These are phyloP conservation scores for Arion vulgaris DNA, from an alignment of 1,140 invertebrate genomes.

Conservation along the genomic window DNA sequence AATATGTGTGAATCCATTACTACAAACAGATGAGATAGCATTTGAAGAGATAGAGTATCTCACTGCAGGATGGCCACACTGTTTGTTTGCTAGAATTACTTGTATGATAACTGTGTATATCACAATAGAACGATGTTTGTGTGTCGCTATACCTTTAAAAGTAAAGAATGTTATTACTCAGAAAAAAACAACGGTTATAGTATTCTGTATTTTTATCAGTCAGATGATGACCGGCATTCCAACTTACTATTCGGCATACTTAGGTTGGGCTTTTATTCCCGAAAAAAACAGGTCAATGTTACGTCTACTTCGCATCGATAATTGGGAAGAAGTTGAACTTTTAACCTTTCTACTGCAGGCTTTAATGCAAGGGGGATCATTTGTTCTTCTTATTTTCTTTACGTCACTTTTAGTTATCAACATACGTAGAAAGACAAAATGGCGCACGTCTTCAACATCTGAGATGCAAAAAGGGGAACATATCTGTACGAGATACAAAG, in stretches of 20 bases:
- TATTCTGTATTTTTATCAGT: neutral
- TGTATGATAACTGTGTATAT: constrained; percentile 12
- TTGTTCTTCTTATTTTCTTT: neutral
- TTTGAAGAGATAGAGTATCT: neutral
- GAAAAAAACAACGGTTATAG: neutral
- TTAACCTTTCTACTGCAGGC: neutral
- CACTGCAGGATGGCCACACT: constrained; percentile 7
- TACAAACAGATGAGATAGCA: neutral
- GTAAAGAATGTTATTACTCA: neutral
- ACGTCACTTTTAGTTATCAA: neutral
- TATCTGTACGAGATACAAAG: neutral
- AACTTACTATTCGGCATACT: neutral
- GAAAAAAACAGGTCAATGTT: neutral
- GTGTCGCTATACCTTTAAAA: constrained; percentile 13
- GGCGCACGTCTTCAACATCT: neutral
- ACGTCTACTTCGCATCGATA: neutral
- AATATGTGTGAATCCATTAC: neutral
- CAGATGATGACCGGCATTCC: neutral
- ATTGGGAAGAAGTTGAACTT: neutral
- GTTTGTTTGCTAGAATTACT: neutral
- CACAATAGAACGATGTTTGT: constrained; percentile 15
- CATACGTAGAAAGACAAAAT: neutral
- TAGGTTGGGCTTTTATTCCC: neutral
- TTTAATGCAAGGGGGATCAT: neutral
- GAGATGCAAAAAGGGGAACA: neutral